Evolutionary conservation across 2,797 vertebrate genomes (phyloP), one percentile per base, ranked within the genome.

Genomic region (Dryobates pubescens): DNA sequence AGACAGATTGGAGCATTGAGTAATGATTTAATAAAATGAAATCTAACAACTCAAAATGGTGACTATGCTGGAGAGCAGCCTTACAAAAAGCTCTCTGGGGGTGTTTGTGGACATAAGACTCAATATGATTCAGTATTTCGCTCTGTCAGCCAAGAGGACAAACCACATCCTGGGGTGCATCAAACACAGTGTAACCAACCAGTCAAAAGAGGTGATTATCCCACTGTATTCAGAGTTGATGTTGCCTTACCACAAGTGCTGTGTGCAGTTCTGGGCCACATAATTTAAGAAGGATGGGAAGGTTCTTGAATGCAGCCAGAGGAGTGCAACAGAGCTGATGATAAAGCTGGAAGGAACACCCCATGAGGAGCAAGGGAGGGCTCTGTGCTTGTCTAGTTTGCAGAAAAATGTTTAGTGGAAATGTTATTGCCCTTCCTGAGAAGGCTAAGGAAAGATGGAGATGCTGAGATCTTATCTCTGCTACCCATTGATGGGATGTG

Each of bases 171-270:
- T 41, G 29, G 14, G 1, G 2, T 38, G 16, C 26, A 47, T 15
- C 34, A 75, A 79, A 36, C 7, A 14, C 30, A 45, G 13, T 20
- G 51, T 9, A 23, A 34, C 19, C 26, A 61, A 30, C 7, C 0
- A 0, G 11, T 3, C 29, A 45, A 47, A 67, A 38, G 24, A 32
- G 13, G 5, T 26, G 17, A 56, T 22, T 27, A 38, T n/a, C 10
- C 30, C 0, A 0, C 36, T 49, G 17, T 23, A 6, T 19, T 43
- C 27, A 51, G 12, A 7, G 8, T 4, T 77, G 51, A 13, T 57
- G 23, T 3, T 1, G 47, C 12, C 69, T 27, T 27, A 32, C 6
- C 17, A 8, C 2, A 11, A 61, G 45, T 4, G 2, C 6, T n/a
- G 14, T 38, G 34, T 14, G 29, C n/a, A 45, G 14, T 58, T 68